Base-by-base conservation (phyloP, 64 coral and sea anemone genomes). In the Catalaphyllia jardinei region DNA sequence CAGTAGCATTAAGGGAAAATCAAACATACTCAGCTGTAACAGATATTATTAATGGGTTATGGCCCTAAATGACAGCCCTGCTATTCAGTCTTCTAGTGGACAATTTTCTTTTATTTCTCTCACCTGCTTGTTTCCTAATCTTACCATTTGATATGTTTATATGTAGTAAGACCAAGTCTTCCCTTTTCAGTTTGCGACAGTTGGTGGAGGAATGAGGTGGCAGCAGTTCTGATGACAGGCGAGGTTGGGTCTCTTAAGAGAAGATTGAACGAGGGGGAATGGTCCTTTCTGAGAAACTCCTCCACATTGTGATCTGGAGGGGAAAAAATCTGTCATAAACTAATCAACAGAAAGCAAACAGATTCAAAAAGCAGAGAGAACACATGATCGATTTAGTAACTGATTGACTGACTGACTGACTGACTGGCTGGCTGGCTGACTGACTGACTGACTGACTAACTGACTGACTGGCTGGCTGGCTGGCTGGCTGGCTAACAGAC, bases 111-210 rank as follows among this genome's bases (percentile, higher is more conserved):
- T 30, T 1, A 73, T 11, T 28, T 24, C 35, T 42, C 7, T 18
- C 19, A 24, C n/a, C 16, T 51, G 5, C 33, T 24, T 10, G 31
- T 49, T 29, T 29, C 10, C 4, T 46, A 5, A 77, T 27, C 81
- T 52, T 38, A 93, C 91, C 91, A 88, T 38, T 93, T 93, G 24
- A 86, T 82, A 31, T 67, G 85, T 52, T 51, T 67, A 52, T 52
- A 89, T 12, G 25, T 60, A 61, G 81, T 80, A n/a, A 93, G 92
- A 17, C 78, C 86, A 62, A 80, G 61, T 64, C 92, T 88, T 67
- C 92, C 92, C 51, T 89, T 93, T 3, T 93, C 86, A 50, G 92
- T 93, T 63, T 93, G 92, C 16, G 92, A 93, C 51, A 93, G 75
- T 33, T 93, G 92, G 46, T 93, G 92, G 38, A 93, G 92, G 50